Evolutionary conservation across 2,113 vertebrate genomes (phyloP), one percentile per base, ranked within the genome.

Genomic region (Natator depressus): DNA sequence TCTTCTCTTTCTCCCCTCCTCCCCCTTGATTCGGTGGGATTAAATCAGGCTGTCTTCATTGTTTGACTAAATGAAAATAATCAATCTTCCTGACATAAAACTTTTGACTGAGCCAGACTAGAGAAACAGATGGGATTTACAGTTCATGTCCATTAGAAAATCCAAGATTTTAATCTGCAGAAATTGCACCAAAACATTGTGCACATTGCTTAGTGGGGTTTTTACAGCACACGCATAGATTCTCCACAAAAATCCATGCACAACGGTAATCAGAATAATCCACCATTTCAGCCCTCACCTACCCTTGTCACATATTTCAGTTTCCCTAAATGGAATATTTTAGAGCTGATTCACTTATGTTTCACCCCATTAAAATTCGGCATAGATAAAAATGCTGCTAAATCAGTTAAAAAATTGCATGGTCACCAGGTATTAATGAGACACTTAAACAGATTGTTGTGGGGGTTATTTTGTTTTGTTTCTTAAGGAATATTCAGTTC

Each of bases 51-150:
- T 93, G 80, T 94, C 83, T 93, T 93, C 49, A 20, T 69, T 94
- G 94, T 94, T 95, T 79, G 31, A 80, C 50, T 92, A 93, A 96
- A 93, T 93, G 90, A 95, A 94, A 94, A n/a, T 80, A 94, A 91
- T 91, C 79, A 96, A 54, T 22, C 16, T 53, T 72, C 50, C 29
- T 55, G 84, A 87, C 83, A 55, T 47, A 93, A 84, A 97, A 89
- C 8, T 80, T 95, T 97, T 93, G 72, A 55, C 46, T 53, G 6
- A 80, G 42, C 17, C 86, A 82, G n/a, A 22, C 84, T 86, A 90
- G 22, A 88, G 81, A 95, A 88, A 75, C 83, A 87, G 87, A 88
- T 59, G 93, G 85, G 79, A 95, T 96, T 97, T 97, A 88, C 86
- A 90, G 78, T 78, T 91, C 84, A 51, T 51, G 6, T 82, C 46